Conservation (phyloP, 2,888 invertebrate genomes). For the Incurvaria masculella region DNA sequence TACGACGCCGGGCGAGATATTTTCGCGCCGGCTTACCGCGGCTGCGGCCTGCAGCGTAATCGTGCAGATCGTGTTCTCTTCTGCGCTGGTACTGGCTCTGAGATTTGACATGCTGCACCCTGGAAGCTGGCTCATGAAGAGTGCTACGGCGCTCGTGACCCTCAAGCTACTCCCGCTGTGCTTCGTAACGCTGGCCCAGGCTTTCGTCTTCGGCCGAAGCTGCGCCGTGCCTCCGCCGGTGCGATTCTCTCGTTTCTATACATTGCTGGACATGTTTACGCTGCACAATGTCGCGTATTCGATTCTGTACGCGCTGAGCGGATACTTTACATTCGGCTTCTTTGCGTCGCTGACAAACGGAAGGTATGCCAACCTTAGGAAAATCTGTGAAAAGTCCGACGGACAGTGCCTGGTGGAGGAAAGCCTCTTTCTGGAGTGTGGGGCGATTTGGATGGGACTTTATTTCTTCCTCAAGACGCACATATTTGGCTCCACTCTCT, state of each 20-base stretch:
- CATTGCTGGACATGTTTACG: conserved; percentile 60
- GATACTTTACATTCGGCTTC: conserved; percentile 65
- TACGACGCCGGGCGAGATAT: conserved; percentile 54
- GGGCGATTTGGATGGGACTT: conserved; percentile 66
- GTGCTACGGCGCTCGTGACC: conserved; percentile 63
- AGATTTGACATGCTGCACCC: conserved; percentile 65
- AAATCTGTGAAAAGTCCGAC: conserved; percentile 38
- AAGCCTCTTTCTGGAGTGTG: conserved; percentile 63
- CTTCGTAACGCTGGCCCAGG: conserved; percentile 64
- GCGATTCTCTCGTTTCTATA: conserved; percentile 64
- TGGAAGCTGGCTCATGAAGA: conserved; percentile 59
- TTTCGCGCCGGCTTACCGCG: conserved; percentile 55
- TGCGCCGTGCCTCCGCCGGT: conserved; percentile 61
- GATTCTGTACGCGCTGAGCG: conserved; percentile 59
- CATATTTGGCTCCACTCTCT: conserved; percentile 48
- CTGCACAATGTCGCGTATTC: conserved; percentile 56
- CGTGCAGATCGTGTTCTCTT: conserved; percentile 51
- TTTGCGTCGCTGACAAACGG: conserved; percentile 64
- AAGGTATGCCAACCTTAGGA: conserved; percentile 52
- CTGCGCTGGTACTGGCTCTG: conserved; percentile 49
- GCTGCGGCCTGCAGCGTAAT: conserved; percentile 60
- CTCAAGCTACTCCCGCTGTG: conserved; percentile 62
- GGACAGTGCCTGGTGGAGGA: conserved; percentile 64
- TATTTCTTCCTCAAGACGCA: conserved; percentile 57
- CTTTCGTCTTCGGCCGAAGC: conserved; percentile 68